Base-by-base conservation (phyloP, 2,888 invertebrate species). In the Tipula vernalis region DNA sequence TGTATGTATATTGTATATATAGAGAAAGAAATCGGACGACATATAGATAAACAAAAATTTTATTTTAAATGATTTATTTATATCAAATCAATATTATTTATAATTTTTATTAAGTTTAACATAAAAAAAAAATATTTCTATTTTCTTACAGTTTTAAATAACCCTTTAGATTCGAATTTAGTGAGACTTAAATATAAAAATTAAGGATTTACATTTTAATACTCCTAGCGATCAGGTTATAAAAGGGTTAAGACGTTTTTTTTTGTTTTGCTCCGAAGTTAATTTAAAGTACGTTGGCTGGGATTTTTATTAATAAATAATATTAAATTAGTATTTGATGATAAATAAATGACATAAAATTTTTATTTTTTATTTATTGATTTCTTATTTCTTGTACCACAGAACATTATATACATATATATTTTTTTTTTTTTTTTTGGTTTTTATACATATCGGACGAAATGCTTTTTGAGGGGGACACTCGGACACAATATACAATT, bases 291-390 rank as follows among this genome's bases (percentile, higher is more conserved):
- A 71, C 28, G 71, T 71, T 71, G 71, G 71, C 28, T 71, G 71
- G 71, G 71, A 71, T 71, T 71, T 71, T 71, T 71, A 71, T 71
- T 71, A 71, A 71, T 71, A 71, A 71, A 71, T 71, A 71, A 71
- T 71, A 71, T 71, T 84, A 84, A 84, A 84, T 84, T 84, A 84
- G 84, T 84, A 41, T 84, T 84, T 84, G 84, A 84, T 84, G 84
- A 84, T 84, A 84, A 84, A 84, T 84, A 84, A 36, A 84, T 84
- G 84, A 84, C 84, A 84, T 71, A 71, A 71, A 71, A 71, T 28
- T 71, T 71, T 71, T 71, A 71, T 71, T 71, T 71, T 71, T 71
- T 71, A 71, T 71, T 71, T 71, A 71, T 71, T 71, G 71, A 71
- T 71, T 71, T 71, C 28, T 18, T 71, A 71, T 71, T 71, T 71